These are phyloP conservation scores for Proisotoma minuta DNA, from an alignment of 2,888 invertebrate genomes.

Conservation along the genomic window DNA sequence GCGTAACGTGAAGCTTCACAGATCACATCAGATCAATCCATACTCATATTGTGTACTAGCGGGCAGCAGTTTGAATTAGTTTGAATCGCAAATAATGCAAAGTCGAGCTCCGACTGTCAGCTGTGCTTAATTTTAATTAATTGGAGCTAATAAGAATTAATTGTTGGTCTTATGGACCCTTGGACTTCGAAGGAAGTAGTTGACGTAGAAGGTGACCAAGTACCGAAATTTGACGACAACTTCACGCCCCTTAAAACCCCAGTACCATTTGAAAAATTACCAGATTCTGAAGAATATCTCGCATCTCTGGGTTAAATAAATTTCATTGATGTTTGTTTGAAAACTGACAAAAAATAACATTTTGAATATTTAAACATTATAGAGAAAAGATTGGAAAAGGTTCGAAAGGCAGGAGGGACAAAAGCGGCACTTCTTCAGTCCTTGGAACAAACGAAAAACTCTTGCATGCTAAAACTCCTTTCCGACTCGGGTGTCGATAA, in stretches of 20 bases:
- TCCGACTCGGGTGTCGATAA: conserved; percentile 51
- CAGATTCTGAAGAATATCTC: conserved; percentile 64
- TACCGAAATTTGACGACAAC: conserved; percentile 43
- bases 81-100: too few species aligned
- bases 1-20: too few species aligned
- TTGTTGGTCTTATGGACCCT: conserved; percentile 7
- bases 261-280: conserved; percentile 50
- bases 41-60: too few species aligned
- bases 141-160: too few species aligned
- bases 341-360: too few species aligned
- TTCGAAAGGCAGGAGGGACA: conserved; percentile 16
- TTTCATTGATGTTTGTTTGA: too few species aligned
- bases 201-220: background rate
- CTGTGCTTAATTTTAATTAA: too few species aligned
- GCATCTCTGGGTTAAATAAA: conserved; percentile 61
- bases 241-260: conserved; percentile 29
- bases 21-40: too few species aligned
- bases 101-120: too few species aligned
- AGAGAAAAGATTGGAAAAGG: background rate
- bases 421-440: conserved; percentile 55
- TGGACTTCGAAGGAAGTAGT: background rate
- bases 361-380: background rate
- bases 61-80: too few species aligned
- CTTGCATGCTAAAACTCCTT: conserved; percentile 60
- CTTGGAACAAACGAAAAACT: conserved; percentile 58